Conservation (phyloP, 2,888 invertebrate species). For the Eupeodes latifasciatus region DNA sequence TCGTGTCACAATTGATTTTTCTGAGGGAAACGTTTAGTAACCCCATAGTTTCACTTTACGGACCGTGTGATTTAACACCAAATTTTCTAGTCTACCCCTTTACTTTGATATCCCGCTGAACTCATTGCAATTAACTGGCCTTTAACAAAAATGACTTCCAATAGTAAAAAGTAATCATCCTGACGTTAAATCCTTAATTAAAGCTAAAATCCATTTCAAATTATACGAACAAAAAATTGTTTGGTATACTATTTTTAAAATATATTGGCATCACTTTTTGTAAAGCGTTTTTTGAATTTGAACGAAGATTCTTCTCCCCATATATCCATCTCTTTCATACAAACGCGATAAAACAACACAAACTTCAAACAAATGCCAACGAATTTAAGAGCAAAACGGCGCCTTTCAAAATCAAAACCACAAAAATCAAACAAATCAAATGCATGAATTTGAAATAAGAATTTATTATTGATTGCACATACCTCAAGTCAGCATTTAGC, state of each 20-base stretch:
- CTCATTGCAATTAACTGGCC: no score
- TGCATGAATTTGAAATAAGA: background rate
- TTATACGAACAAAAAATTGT: background rate
- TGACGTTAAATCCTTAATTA: no score
- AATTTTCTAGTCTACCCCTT: no score
- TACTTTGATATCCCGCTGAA: no score
- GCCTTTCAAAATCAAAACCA: slow-evolving; percentile 41
- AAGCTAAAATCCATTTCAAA: no score
- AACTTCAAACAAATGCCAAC: slow-evolving; percentile 61
- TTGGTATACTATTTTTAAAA: slow-evolving; percentile 1
- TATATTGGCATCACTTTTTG: slow-evolving; percentile 33
- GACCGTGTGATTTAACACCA: no score
- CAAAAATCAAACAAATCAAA: background rate
- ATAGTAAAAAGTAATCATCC: no score
- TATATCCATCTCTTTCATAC: slow-evolving; percentile 20
- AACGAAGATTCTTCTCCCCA: slow-evolving; percentile 37
- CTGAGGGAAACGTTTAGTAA: no score
- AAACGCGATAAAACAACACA: slow-evolving; percentile 53
- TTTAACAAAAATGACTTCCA: no score
- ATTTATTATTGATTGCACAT: slow-evolving; percentile 2
- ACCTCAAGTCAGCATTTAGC: background rate
- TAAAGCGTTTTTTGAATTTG: slow-evolving; percentile 34
- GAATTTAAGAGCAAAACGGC: slow-evolving; percentile 59
- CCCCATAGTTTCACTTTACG: no score
- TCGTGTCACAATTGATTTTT: no score